phyloP scores from a whole-genome alignment of 2,797 vertebrate species.

The Gobio occitaniae region DNA sequence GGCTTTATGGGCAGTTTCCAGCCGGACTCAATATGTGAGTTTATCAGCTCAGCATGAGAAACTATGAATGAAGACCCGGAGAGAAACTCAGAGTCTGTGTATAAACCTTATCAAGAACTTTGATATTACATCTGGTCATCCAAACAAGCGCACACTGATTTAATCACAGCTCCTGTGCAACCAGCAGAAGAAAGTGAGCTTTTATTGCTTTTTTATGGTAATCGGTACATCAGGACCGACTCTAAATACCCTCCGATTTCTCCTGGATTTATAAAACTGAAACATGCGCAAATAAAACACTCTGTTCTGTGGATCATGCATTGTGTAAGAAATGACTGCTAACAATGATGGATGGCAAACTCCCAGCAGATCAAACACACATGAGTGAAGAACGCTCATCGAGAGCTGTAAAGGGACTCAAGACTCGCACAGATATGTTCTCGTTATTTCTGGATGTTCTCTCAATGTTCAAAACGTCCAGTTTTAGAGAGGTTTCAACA shows the following conservation, averaged over 20 bases:
- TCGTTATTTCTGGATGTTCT: neutral
- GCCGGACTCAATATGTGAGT: conserved; percentile 72
- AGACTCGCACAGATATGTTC: neutral
- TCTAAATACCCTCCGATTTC: conserved; percentile 5
- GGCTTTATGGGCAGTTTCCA: conserved; percentile 77
- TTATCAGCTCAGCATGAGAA: conserved; percentile 74
- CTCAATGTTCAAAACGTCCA: neutral
- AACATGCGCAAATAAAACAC: neutral
- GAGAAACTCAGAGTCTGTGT: neutral
- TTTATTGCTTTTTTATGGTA: conserved; percentile 36
- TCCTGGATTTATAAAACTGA: neutral
- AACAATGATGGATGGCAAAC: conserved; percentile 23
- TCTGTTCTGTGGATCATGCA: conserved; percentile 2
- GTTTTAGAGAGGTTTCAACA: neutral
- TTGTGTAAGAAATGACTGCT: neutral
- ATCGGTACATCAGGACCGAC: conserved; percentile 1
- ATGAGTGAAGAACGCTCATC: conserved; percentile 12
- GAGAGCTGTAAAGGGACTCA: neutral
- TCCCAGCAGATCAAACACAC: conserved; percentile 13
- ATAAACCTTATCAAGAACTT: conserved; percentile 34
- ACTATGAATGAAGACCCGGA: neutral
- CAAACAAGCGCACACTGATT: conserved; percentile 8
- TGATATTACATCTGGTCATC: conserved; percentile 26
- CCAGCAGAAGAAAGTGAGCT: conserved; percentile 56
- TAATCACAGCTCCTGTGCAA: neutral